Evolutionary conservation across 2,888 invertebrate genomes (phyloP), one percentile per base, ranked within the genome.

Genomic region (Anthoptus insignis): DNA sequence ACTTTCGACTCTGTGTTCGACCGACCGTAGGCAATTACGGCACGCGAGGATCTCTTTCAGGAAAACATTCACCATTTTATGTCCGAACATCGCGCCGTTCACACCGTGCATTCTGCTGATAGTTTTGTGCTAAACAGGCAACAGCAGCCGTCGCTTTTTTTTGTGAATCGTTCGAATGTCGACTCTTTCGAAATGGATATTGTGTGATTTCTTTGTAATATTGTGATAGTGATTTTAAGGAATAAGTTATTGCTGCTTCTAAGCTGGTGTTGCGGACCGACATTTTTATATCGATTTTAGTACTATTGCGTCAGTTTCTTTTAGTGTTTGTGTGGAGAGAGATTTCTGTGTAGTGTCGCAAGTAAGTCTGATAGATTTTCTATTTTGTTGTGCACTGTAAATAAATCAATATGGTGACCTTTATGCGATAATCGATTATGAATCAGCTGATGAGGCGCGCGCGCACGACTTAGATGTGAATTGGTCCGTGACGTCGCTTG

Each of bases 31-130:
- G 82, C 82, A 83, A 84, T 86, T 84, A 84, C 85, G 73, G 83
- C 87, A 87, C 89, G 88, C 89, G 84, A 88, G 83, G 83, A 86
- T 81, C 84, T 87, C 80, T 89, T 90, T 89, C 88, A 88, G 88
- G 86, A 85, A 87, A 87, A 89, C 91, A 88, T 89, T 91, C 89
- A 90, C 91, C 89, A 91, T 91, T 90, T 89, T 90, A 84, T 85
- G 77, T 76, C 81, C 84, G 87, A 76, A 79, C 78, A 80, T 86
- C 81, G 86, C 74, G 78, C 80, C 76, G 80, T 64, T 59, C 49
- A 39, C 47, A 58, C 49, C 59, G 84, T 83, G 83, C 68, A 71
- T 80, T 73, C 68, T 77, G 80, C 63, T 56, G 34, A 58, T 45
- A 47, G 64, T 59, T 66, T 59, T 78, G 79, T 75, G 73, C 68